These are phyloP conservation scores for Oligia latruncula DNA, from an alignment of 2,888 invertebrate genomes.

Conservation along the genomic window DNA sequence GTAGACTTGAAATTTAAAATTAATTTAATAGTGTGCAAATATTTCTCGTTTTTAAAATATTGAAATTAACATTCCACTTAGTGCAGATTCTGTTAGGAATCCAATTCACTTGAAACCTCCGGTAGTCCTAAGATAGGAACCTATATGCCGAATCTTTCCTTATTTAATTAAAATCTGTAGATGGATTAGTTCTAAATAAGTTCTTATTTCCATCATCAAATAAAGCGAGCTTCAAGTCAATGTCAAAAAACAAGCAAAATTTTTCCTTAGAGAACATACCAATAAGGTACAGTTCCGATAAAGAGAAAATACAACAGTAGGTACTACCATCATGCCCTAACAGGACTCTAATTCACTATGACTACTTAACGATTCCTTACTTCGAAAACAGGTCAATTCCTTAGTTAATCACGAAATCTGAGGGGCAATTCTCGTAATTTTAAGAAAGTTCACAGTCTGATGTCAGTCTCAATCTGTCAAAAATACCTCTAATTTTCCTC, in stretches of 20 bases:
- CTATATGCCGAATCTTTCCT: neutral
- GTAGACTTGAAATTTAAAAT: neutral
- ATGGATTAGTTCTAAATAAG: neutral
- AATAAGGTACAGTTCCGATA: neutral
- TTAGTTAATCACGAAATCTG: too few relatives aligned
- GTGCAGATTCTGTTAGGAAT: conserved; percentile 13
- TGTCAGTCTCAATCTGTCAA: too few relatives aligned
- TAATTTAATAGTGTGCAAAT: neutral
- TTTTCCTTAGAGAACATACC: too few relatives aligned
- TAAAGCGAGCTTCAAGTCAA: neutral
- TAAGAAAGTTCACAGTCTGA: too few relatives aligned
- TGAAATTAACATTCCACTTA: neutral
- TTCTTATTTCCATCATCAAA: neutral
- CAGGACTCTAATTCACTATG: too few relatives aligned
- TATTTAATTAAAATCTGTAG: neutral
- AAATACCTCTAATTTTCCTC: too few relatives aligned
- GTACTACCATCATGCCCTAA: too few relatives aligned
- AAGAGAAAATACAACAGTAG: neutral
- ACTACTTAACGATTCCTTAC: too few relatives aligned
- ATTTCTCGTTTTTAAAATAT: neutral
- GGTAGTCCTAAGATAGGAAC: neutral
- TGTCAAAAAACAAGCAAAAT: neutral
- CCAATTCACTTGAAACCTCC: neutral
- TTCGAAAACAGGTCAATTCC: too few relatives aligned
- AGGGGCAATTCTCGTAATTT: too few relatives aligned